Conservation (phyloP, 2,888 invertebrate genomes). For the Callimorpha dominula region DNA sequence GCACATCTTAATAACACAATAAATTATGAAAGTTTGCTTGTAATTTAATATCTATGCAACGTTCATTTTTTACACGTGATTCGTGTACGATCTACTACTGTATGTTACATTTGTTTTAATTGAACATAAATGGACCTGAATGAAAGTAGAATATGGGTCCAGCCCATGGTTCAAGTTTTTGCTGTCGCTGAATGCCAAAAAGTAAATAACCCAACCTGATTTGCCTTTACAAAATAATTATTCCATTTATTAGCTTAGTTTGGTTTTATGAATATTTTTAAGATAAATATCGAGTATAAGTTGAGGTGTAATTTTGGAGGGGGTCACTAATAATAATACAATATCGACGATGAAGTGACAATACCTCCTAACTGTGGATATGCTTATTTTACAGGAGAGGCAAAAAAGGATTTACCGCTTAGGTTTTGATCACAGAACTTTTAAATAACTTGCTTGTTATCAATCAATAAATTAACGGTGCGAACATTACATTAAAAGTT, state of each 20-base stretch:
- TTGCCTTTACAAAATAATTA: constrained; percentile 2
- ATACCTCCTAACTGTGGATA: too few relatives aligned
- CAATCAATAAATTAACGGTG: too few relatives aligned
- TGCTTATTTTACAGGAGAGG: too few relatives aligned
- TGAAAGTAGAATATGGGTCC: not conserved
- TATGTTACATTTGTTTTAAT: not conserved
- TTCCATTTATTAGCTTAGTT: constrained; percentile 6
- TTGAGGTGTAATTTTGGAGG: too few relatives aligned
- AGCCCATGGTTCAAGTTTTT: constrained; percentile 6
- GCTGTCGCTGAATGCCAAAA: not conserved
- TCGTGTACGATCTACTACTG: not conserved
- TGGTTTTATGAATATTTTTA: not conserved
- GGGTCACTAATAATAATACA: too few relatives aligned
- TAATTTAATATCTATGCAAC: constrained; percentile 17
- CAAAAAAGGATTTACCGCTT: too few relatives aligned
- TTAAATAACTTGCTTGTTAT: too few relatives aligned
- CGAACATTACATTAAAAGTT: too few relatives aligned
- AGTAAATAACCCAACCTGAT: not conserved
- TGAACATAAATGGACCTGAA: too few relatives aligned
- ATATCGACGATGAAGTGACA: too few relatives aligned
- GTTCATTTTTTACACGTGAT: constrained; percentile 4
- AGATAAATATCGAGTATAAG: not conserved
- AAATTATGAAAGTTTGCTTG: constrained; percentile 25
- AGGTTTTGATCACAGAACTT: too few relatives aligned
- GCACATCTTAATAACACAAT: constrained; percentile 15